Percentiles rank a stretch among this genome's conserved stretches.
Evolutionary conservation across 2,888 invertebrate species (phyloP).

Genomic region (Torymus aiolomorphi): DNA sequence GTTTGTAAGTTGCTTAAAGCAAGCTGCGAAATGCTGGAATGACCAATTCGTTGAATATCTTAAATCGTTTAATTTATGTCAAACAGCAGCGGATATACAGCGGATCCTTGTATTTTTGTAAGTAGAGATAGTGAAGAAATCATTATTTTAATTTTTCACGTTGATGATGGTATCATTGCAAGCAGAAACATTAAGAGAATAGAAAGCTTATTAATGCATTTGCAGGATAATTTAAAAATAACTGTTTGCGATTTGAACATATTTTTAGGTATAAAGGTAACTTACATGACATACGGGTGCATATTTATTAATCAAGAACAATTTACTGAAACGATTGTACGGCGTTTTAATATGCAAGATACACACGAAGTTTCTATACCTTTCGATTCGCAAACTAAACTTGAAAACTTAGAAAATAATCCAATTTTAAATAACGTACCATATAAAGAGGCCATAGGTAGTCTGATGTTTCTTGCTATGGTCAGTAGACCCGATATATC

Average conservation of each 20-base stretch:
- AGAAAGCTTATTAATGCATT: not conserved
- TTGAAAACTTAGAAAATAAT: not conserved
- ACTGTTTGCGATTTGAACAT: not conserved
- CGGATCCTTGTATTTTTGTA: slow-evolving; percentile 17
- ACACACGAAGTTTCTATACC: not conserved
- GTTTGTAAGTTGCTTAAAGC: not conserved
- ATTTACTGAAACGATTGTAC: no score
- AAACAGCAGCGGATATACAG: no score
- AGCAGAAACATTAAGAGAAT: not conserved
- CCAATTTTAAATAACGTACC: no score
- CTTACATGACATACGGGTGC: no score
- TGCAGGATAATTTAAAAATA: not conserved
- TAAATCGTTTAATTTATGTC: not conserved
- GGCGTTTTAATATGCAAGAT: slow-evolving; percentile 8
- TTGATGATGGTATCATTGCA: slow-evolving; percentile 3
- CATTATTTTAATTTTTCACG: slow-evolving; percentile 1
- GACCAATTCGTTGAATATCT: not conserved
- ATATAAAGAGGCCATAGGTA: no score
- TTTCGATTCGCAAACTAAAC: no score
- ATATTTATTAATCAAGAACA: no score
- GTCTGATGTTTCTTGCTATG: not conserved
- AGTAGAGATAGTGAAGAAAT: not conserved
- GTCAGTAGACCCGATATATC: not conserved
- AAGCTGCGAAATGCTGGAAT: no score
- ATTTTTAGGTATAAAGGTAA: no score